Conservation (phyloP, 2,888 invertebrate species). For the Sesia bembeciformis region DNA sequence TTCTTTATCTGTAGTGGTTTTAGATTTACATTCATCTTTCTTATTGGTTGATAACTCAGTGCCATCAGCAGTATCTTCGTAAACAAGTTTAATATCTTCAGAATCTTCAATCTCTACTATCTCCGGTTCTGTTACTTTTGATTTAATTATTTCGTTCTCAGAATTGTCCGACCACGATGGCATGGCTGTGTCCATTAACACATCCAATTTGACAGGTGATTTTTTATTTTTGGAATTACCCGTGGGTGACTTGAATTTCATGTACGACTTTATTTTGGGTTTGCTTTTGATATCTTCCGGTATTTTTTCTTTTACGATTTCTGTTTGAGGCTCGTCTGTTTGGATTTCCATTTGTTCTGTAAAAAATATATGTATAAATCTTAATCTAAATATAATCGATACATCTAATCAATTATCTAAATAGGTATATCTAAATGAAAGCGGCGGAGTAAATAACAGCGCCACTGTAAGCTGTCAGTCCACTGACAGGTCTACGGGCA, state of each 20-base stretch:
- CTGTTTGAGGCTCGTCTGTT: constrained; percentile 15
- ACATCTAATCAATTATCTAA: too few relatives aligned
- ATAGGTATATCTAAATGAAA: too few relatives aligned
- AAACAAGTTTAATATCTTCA: constrained; percentile 75
- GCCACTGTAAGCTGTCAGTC: too few relatives aligned
- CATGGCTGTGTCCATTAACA: constrained; percentile 61
- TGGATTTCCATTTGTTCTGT: constrained; percentile 39
- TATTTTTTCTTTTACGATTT: constrained; percentile 11
- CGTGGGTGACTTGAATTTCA: constrained; percentile 52
- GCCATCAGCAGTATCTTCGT: constrained; percentile 60
- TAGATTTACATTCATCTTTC: constrained; percentile 8
- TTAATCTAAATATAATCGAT: background rate
- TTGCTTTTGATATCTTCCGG: constrained; percentile 16
- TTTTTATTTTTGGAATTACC: constrained; percentile 21
- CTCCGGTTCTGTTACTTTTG: constrained; percentile 21
- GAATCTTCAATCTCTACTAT: constrained; percentile 49
- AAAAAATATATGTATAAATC: constrained; percentile 3
- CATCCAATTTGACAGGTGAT: constrained; percentile 54
- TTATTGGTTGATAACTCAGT: constrained; percentile 1
- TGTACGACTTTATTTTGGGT: constrained; percentile 46
- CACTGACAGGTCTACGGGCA: too few relatives aligned
- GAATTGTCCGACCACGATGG: constrained; percentile 67
- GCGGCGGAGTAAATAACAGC: too few relatives aligned
- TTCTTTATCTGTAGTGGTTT: constrained; percentile 3
- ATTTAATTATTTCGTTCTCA: constrained; percentile 47